Base-by-base conservation (phyloP, 1,140 invertebrate species). In the Apolygus lucorum region DNA sequence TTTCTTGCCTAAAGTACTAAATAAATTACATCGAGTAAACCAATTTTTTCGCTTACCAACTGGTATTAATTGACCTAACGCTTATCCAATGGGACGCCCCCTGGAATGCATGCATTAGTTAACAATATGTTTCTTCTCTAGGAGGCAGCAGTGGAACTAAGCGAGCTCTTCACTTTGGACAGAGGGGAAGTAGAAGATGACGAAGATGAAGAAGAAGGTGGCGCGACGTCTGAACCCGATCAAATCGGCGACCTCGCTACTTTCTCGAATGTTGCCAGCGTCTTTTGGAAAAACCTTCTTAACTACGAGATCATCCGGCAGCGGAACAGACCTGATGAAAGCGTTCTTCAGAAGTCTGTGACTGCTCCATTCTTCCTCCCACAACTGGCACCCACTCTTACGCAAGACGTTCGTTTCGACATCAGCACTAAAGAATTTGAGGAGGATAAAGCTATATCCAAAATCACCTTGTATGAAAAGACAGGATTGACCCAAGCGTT, bases 341-440 rank as follows among this genome's bases (percentile, higher is more conserved):
- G 91, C 2, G 82, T 87, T 0, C 93, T 94, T 76, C 83, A 84
- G 0, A 88, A 90, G 0, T 34, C 64, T n/a, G 92, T 93, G 81
- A 84, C 85, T 26, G 94, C 95, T 0, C 96, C 96, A 0, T 99
- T 99, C 81, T 98, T 99, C 77, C 78, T 99, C 42, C 94, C 95
- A 0, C 96, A 94, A 0, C 83, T 96, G 68, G 85, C 91, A 0
- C 91, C 92, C 1, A 65, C 29, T 28, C 86, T 92, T 71, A 78
- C 93, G 1, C 85, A 90, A 76, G 91, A 92, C 78, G 76, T 91
- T 2, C 79, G 84, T 73, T 77, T 79, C 0, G 75, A 81, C 17
- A 74, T 79, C 2, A 73, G 74, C 0, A 76, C 78, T 72, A 75
- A 76, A 14, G 76, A 80, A 8, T 59, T 52, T 1, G 59, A 52